Evolutionary conservation across 2,113 vertebrate genomes (phyloP).

Genomic region (Platysteira castanea): DNA sequence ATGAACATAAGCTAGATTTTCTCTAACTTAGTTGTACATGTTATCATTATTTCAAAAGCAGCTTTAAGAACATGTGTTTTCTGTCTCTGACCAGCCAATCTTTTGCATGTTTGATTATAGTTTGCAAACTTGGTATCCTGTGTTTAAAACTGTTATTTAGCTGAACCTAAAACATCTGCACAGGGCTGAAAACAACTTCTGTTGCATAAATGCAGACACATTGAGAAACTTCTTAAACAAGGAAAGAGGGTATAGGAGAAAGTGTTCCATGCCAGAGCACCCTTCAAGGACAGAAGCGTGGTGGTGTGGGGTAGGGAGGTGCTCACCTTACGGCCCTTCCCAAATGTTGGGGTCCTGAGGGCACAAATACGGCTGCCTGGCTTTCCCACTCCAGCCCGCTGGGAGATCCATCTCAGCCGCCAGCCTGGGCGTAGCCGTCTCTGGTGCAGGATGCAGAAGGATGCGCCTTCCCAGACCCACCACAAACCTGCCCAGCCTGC

Average conservation of each 20-base stretch:
- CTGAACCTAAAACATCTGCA: background rate
- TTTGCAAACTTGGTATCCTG: background rate
- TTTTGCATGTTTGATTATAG: background rate
- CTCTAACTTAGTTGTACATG: background rate
- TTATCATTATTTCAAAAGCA: background rate
- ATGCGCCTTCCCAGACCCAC: background rate
- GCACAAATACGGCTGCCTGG: background rate
- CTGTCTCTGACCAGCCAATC: background rate
- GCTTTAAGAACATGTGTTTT: background rate
- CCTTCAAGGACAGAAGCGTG: background rate
- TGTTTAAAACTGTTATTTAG: background rate
- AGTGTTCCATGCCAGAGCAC: background rate
- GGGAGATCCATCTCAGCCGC: background rate
- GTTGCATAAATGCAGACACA: background rate
- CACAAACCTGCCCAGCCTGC: background rate
- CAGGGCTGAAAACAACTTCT: background rate
- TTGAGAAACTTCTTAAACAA: background rate
- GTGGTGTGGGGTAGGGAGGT: background rate
- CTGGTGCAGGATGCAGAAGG: background rate
- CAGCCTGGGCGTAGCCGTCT: accelerated
- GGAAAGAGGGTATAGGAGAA: background rate
- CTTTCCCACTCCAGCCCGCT: background rate
- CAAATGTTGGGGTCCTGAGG: background rate
- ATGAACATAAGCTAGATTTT: background rate
- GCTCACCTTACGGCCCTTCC: background rate